Base-by-base conservation (phyloP, 2,888 invertebrate genomes). In the Hyppa rectilinea region DNA sequence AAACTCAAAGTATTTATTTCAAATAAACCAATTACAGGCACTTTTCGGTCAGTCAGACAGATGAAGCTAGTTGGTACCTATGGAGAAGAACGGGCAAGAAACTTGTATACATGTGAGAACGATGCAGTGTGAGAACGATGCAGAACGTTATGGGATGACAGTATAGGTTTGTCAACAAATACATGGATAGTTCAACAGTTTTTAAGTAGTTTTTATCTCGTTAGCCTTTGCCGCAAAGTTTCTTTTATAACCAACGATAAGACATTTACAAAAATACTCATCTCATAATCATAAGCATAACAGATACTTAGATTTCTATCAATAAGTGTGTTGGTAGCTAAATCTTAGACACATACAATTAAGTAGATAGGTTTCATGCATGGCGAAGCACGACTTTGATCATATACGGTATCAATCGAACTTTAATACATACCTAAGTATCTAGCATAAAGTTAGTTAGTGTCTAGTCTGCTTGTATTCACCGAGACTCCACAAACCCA, bases 371-470 rank as follows among this genome's bases (percentile, higher is more conserved):
- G 40, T 63, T 50, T 71, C 63, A 63, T 26, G 47, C 63, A 53
- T 71, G 47, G 10, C 10, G 34, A 63, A 47, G 26, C 71, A 55
- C 7, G 23, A 14, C 47, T 71, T 63, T 63, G 71, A 71, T 71
- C 71, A 55, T 17, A 10, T 47, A 53, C 20, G 45, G 45, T 62
- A 47, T 62, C 62, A 71, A 62, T 71, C 62, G 7, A 55, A 71
- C 36, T n/a, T 17, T n/a, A 63, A 40, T 20, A 23, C 9, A 34
- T 26, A 23, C 9, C 26, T 26, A 43, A 34, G 10, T 31, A 38
- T 31, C 38, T 47, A 40, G 12, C 34, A 10, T 17, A 38, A 38
- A 36, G 23, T 38, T 58, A 49, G 4, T 5, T 34, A 12, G 31
- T 14, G 6, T 23, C 31, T 62, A 31, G 29, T 36, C 34, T 40